Percentiles rank a stretch among this genome's conserved stretches.
phyloP scores from a whole-genome alignment of 2,888 invertebrate genomes.

The Calliscelio sp. region DNA sequence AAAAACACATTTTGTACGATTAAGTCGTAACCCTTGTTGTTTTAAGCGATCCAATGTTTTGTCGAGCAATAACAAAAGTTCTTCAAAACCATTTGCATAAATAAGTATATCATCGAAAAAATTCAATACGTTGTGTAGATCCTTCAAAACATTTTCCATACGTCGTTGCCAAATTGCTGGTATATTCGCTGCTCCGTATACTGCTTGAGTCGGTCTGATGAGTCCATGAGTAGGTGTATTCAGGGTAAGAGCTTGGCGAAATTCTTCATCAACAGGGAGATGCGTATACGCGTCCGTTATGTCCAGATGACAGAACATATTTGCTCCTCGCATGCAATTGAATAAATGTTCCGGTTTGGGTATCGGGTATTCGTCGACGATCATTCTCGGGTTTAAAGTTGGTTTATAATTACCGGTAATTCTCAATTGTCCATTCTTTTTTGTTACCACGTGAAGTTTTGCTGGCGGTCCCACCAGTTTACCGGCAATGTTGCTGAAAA shows the following conservation, averaged over 20 bases:
- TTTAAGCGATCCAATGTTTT: neutral
- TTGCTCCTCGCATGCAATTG: too few species aligned
- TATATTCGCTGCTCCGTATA: neutral
- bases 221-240: neutral
- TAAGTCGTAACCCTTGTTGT: neutral
- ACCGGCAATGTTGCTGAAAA: conserved; percentile 22
- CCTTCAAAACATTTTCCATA: neutral
- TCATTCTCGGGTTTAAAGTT: neutral
- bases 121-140: neutral
- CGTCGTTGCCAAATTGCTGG: conserved; percentile 1
- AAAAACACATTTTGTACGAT: neutral
- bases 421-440: too few species aligned
- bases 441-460: neutral
- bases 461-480: conserved; percentile 22
- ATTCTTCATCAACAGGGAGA: conserved; percentile 20
- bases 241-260: conserved; percentile 17
- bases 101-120: neutral
- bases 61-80: neutral
- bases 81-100: neutral
- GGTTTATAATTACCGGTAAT: neutral
- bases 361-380: neutral
- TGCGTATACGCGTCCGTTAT: conserved; percentile 7
- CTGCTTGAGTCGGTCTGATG: neutral
- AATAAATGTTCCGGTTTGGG: too few species aligned
- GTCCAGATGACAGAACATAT: neutral